phyloP scores from a whole-genome alignment of 2,888 invertebrate genomes.

The Zele albiditarsus region DNA sequence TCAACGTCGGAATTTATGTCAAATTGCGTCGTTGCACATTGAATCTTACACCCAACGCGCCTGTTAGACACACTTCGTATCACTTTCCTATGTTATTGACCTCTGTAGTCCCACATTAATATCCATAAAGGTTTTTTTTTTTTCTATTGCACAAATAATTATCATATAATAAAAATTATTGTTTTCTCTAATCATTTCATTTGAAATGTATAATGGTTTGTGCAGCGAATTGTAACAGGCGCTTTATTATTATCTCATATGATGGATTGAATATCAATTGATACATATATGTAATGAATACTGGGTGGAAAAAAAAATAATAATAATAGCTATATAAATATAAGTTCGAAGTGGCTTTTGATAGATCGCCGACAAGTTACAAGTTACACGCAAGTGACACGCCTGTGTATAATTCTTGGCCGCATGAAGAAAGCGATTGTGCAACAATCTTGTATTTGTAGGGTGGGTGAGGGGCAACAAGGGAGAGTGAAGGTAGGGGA shows the following conservation, averaged over 20 bases:
- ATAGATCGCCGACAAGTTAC: background rate
- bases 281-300: background rate
- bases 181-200: too few relatives aligned
- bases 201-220: too few relatives aligned
- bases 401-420: constrained; percentile 24
- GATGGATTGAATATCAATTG: too few relatives aligned
- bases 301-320: background rate
- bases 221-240: too few relatives aligned
- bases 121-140: background rate
- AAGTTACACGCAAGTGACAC: constrained; percentile 22
- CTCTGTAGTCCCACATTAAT: background rate
- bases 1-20: constrained; percentile 23
- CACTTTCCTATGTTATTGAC: constrained; percentile 23
- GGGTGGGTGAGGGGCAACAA: background rate
- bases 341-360: background rate
- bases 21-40: constrained; percentile 21
- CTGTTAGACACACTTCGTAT: constrained; percentile 17
- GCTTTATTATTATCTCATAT: too few relatives aligned
- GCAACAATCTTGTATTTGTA: constrained; percentile 17
- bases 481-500: constrained; percentile 16
- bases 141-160: background rate
- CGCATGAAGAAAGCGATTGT: constrained; percentile 35
- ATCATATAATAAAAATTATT: too few relatives aligned
- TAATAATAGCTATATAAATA: background rate
- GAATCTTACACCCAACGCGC: constrained; percentile 1